phyloP scores from a whole-genome alignment of 1,140 invertebrate species.

The Dendroctonus valens region DNA sequence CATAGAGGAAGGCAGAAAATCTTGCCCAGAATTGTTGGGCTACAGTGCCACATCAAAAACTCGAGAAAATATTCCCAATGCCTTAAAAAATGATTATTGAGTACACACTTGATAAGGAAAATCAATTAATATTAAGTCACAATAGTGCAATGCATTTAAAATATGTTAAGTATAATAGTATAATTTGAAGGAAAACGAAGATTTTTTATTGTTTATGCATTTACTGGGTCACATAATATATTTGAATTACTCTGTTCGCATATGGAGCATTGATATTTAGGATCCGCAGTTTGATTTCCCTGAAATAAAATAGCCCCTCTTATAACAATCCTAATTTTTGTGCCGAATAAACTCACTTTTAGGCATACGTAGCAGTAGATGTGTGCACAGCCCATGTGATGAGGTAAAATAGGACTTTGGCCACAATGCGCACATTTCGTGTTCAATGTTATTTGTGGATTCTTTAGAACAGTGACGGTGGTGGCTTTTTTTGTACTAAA shows the following conservation, averaged over 20 bases:
- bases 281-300: conserved; percentile 50
- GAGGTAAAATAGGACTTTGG: conserved; percentile 58
- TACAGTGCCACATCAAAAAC: conserved; percentile 71
- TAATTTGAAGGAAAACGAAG: conserved; percentile 6
- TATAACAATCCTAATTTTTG: neutral
- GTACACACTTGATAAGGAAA: conserved; percentile 1
- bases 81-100: conserved; percentile 58
- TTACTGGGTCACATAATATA: conserved; percentile 42
- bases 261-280: conserved; percentile 48
- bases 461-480: conserved; percentile 6
- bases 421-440: conserved; percentile 59
- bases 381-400: conserved; percentile 63
- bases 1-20: conserved; percentile 69
- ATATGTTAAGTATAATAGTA: conserved; percentile 16
- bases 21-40: conserved; percentile 76
- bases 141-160: conserved; percentile 25
- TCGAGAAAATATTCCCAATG: conserved; percentile 74
- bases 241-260: conserved; percentile 46
- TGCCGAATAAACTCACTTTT: conserved; percentile 47
- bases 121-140: conserved; percentile 7
- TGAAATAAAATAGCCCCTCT: conserved; percentile 35
- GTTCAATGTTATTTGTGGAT: conserved; percentile 48
- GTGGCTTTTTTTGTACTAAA: conserved; percentile 36
- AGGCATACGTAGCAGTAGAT: conserved; percentile 66
- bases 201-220: conserved; percentile 13